Evolutionary conservation across 2,888 invertebrate species (phyloP).

Genomic region (Drosophila anomelani): DNA sequence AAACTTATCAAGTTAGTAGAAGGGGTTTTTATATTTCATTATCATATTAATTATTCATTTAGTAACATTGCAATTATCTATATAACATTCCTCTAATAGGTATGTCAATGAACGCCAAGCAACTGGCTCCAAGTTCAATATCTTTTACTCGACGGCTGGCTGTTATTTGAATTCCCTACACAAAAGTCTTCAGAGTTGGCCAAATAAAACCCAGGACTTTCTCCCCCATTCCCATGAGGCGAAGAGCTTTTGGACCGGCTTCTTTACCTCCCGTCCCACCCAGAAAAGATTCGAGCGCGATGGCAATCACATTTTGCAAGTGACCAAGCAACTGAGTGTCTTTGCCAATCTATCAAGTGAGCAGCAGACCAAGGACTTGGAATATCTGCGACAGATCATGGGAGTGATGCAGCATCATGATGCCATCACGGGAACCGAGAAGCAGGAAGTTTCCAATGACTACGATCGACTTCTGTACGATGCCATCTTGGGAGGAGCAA

Average conservation of each 20-base stretch:
- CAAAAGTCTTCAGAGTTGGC: conserved; percentile 86
- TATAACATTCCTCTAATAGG: conserved; percentile 46
- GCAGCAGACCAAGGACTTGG: conserved; percentile 60
- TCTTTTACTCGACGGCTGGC: conserved; percentile 94
- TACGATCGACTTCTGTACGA: conserved; percentile 91
- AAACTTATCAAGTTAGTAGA: conserved; percentile 91
- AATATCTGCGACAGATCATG: conserved; percentile 86
- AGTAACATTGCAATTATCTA: not conserved
- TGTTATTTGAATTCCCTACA: conserved; percentile 92
- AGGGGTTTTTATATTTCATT: too few relatives aligned
- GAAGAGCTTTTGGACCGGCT: conserved; percentile 97
- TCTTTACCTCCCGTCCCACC: conserved; percentile 93
- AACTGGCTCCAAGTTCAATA: conserved; percentile 89
- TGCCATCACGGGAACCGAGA: conserved; percentile 92
- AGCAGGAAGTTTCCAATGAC: conserved; percentile 94
- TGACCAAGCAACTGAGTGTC: conserved; percentile 90
- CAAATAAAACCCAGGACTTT: conserved; percentile 93
- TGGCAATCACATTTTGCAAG: conserved; percentile 90
- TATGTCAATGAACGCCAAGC: conserved; percentile 81
- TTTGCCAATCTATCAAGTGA: conserved; percentile 85
- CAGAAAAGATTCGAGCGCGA: conserved; percentile 91
- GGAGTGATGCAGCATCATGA: conserved; percentile 95
- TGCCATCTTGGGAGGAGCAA: conserved; percentile 88
- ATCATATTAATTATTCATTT: too few relatives aligned
- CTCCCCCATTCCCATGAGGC: conserved; percentile 95